These are phyloP conservation scores for Aeoliscus strigatus DNA, from an alignment of 2,797 vertebrate species.

Conservation along the genomic window DNA sequence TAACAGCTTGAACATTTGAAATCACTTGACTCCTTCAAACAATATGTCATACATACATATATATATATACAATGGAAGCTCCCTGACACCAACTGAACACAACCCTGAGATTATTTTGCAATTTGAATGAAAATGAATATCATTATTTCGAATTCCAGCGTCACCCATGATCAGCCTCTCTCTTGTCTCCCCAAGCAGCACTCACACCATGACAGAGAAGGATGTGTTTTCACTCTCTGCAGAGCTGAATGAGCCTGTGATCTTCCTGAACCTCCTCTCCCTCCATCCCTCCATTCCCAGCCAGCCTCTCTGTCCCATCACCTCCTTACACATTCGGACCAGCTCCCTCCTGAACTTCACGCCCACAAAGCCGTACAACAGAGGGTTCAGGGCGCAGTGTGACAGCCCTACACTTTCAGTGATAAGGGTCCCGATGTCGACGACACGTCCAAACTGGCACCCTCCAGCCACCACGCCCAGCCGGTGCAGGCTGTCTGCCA, in stretches of 20 bases:
- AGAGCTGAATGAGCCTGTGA: slow-evolving; percentile 57
- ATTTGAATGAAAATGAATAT: too few relatives aligned
- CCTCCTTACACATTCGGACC: slow-evolving; percentile 62
- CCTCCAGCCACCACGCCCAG: slow-evolving; percentile 38
- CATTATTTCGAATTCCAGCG: too few relatives aligned
- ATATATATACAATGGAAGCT: too few relatives aligned
- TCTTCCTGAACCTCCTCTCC: slow-evolving; percentile 37
- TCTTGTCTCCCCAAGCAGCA: too few relatives aligned
- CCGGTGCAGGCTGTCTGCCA: slow-evolving; percentile 65
- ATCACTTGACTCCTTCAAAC: too few relatives aligned
- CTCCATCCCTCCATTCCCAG: slow-evolving; percentile 43
- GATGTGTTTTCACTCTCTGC: slow-evolving; percentile 75
- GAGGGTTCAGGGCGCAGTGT: slow-evolving; percentile 81
- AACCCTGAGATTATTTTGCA: too few relatives aligned
- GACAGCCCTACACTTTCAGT: slow-evolving; percentile 75
- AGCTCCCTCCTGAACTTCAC: slow-evolving; percentile 81
- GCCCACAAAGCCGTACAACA: slow-evolving; percentile 81
- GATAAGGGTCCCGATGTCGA: slow-evolving; percentile 74
- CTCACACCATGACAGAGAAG: slow-evolving; percentile 73
- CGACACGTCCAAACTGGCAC: slow-evolving; percentile 52
- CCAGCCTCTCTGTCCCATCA: slow-evolving; percentile 52
- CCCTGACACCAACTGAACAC: too few relatives aligned
- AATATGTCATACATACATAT: too few relatives aligned
- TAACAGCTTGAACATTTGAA: too few relatives aligned
- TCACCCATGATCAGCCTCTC: too few relatives aligned